Base-by-base conservation (phyloP, 2,797 vertebrate genomes). In the Corythornis leucogaster region DNA sequence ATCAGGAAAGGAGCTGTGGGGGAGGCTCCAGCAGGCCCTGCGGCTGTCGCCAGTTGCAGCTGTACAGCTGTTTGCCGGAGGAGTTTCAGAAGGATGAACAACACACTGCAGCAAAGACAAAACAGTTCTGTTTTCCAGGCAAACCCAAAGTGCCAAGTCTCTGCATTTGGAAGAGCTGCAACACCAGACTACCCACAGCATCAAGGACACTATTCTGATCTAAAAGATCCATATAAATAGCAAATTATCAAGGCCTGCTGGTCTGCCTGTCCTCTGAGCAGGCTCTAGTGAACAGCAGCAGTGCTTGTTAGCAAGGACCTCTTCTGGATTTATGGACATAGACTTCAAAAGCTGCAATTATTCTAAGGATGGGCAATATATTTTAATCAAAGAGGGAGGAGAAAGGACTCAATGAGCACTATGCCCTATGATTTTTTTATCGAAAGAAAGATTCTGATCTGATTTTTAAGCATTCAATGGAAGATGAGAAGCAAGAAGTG, bases 271-370 rank as follows among this genome's bases (percentile, higher is more conserved):
- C 42, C 71, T 74, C 80, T 59, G 71, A 81, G 54, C n/a, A 42
- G 4, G 35, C 55, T 64, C 63, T 43, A 48, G 67, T 42, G 35
- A 86, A 38, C 51, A 78, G 22, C 51, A 84, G 48, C 46, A 84
- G 30, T 17, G 48, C 59, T 84, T 46, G 62, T 84, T 45, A 90
- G 74, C 63, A 84, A 84, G 57, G 80, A 76, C 22, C 12, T 86
- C 43, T 67, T 48, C 75, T 30, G n/a, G 57, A 89, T 89, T 92
- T 82, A 77, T 31, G 71, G 54, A 33, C 28, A 61, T 61, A 59
- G 28, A 77, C 88, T 96, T 93, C 86, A 95, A 94, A 94, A 66
- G 55, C 55, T 86, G 59, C 70, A 66, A 42, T 70, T 86, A 84
- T 50, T 81, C 76, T 82, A 88, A 61, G 48, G 35, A 91, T 38